These are phyloP conservation scores for Caenorhabditis latens DNA, from an alignment of 1,140 invertebrate genomes.

Conservation along the genomic window DNA sequence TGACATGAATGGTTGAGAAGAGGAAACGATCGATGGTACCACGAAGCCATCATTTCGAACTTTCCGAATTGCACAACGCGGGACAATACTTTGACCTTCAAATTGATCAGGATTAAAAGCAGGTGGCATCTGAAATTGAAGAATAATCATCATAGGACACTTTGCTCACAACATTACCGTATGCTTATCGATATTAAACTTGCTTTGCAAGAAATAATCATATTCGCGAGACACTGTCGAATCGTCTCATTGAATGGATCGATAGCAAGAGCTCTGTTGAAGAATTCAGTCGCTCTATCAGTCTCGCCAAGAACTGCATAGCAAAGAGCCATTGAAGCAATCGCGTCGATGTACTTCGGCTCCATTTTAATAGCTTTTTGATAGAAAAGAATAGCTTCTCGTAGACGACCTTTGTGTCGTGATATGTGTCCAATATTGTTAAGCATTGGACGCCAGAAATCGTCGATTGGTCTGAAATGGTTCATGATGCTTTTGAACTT, in stretches of 20 bases:
- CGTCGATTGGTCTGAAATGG: constrained; percentile 6
- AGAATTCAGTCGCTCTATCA: constrained; percentile 9
- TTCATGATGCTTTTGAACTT: background rate
- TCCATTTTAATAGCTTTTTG: constrained; percentile 39
- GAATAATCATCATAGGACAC: no score
- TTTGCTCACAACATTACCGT: background rate
- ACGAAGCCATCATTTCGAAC: constrained; percentile 38
- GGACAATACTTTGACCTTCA: background rate
- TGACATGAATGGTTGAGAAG: constrained; percentile 9
- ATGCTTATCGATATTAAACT: background rate
- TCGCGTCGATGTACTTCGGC: constrained; percentile 21
- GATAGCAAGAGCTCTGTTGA: constrained; percentile 36
- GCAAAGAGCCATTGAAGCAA: background rate
- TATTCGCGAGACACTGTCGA: constrained; percentile 27
- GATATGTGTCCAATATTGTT: constrained; percentile 28
- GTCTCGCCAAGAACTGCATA: background rate
- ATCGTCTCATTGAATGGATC: constrained; percentile 42
- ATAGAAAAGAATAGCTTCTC: constrained; percentile 18
- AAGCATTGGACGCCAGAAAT: constrained; percentile 42
- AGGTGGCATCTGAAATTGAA: background rate
- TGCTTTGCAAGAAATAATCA: background rate
- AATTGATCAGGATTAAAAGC: background rate
- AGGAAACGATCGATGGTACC: constrained; percentile 10
- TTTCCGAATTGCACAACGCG: background rate
- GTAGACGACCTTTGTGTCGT: background rate